Percentiles rank a stretch among this genome's conserved stretches.
These are phyloP conservation scores for Macrobrachium nipponense DNA, from an alignment of 1,140 invertebrate genomes.

Conservation along the genomic window DNA sequence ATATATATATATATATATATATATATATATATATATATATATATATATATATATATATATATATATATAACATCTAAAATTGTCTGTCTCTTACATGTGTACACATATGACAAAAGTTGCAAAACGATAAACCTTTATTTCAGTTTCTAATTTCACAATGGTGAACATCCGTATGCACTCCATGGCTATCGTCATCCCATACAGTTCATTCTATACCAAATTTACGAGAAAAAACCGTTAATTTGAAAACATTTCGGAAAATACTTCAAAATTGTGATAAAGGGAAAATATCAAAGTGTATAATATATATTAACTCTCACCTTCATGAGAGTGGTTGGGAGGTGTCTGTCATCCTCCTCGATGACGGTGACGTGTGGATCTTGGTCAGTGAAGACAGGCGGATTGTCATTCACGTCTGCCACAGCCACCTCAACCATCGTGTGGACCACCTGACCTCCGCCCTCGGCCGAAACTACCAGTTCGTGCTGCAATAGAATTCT, in stretches of 20 bases:
- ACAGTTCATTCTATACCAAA: too few relatives aligned
- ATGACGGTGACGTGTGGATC: conserved; percentile 15
- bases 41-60: too few relatives aligned
- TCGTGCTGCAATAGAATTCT: conserved; percentile 28
- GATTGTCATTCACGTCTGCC: neutral
- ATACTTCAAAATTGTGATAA: neutral
- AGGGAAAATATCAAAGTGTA: too few relatives aligned
- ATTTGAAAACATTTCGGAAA: neutral
- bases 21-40: too few relatives aligned
- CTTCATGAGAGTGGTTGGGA: conserved; percentile 30
- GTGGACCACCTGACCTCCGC: neutral
- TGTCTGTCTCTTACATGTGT: too few relatives aligned
- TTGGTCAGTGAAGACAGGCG: conserved; percentile 21
- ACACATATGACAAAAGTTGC: neutral
- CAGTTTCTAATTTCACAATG: too few relatives aligned
- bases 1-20: too few relatives aligned
- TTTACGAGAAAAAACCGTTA: too few relatives aligned
- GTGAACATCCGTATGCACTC: too few relatives aligned
- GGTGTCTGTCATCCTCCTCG: conserved; percentile 39
- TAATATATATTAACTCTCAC: neutral
- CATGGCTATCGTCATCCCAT: too few relatives aligned
- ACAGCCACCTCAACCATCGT: conserved; percentile 39
- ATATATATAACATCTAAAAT: too few relatives aligned
- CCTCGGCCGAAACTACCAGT: conserved; percentile 25
- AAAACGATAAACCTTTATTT: neutral